Evolutionary conservation across 1,140 invertebrate species (phyloP), one percentile per base, ranked within the genome.

Genomic region (Diprion similis): DNA sequence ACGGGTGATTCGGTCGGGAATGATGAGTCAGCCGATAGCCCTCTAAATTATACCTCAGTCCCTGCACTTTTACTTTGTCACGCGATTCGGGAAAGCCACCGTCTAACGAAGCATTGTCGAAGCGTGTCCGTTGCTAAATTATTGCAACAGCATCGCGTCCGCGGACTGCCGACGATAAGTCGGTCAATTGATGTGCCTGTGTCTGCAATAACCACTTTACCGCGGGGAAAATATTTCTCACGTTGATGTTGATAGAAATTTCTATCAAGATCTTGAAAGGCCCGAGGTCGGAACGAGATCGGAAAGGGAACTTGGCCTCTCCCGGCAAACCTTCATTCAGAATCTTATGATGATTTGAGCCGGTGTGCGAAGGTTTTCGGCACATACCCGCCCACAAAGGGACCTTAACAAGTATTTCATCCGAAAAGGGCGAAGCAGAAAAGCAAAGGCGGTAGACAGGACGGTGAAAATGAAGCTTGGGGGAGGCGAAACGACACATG

Each of bases 311-410:
- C 59, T 64, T 64, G 17, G 17, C 1, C 17, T 1, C 13, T 15
- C 59, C 2, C 13, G 13, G 13, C 19, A 45, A 77, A 78, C 79
- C 82, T 85, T 83, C 82, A 84, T 83, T 85, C 81, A 77, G 80
- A 81, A 83, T 83, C 80, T 80, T 80, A 81, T 83, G 83, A 81
- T 83, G 78, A 84, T 82, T 82, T 82, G 77, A 77, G 75, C 77
- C 66, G 77, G 76, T 17, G 6, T 59, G 67, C 75, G 76, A 78
- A 79, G 47, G 65, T 76, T 78, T 73, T 78, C 78, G 80, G 78
- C 78, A 73, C 73, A 76, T 73, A 75, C 19, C 69, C 69, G 45
- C 15, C 59, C 71, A 45, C 45, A 68, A 68, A 68, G 65, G 66
- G 45, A 71, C 66, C 45, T 77, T 83, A 85, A 84, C 81, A 83